phyloP scores from a whole-genome alignment of 2,888 invertebrate species.

The Nezara viridula region DNA sequence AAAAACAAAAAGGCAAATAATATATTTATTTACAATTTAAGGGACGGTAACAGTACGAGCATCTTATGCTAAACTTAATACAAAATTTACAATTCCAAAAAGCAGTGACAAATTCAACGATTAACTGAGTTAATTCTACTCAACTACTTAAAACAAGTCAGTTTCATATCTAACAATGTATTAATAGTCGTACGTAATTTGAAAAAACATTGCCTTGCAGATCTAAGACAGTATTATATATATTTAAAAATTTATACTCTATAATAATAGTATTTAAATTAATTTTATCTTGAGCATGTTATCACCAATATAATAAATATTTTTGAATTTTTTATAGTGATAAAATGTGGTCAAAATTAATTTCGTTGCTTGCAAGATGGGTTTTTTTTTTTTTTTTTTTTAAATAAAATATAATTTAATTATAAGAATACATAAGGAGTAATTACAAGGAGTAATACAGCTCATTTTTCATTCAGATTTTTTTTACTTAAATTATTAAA shows the following conservation, averaged over 20 bases:
- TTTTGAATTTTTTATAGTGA: too few species aligned
- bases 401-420: too few species aligned
- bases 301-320: too few species aligned
- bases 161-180: neutral
- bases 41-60: slow-evolving; percentile 44
- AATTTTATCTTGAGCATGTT: neutral
- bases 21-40: slow-evolving; percentile 27
- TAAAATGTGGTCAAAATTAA: too few species aligned
- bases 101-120: neutral
- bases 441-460: too few species aligned
- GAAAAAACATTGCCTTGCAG: neutral
- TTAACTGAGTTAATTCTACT: neutral
- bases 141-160: neutral
- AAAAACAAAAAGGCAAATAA: slow-evolving; percentile 26
- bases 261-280: neutral
- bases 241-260: neutral
- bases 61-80: slow-evolving; percentile 20
- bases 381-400: too few species aligned
- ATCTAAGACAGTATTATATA: neutral
- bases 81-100: neutral
- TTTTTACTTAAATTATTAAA: too few species aligned
- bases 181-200: neutral
- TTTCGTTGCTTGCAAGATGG: too few species aligned
- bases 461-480: too few species aligned
- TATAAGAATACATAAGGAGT: too few species aligned